These are phyloP conservation scores for Thymelicus acteon DNA, from an alignment of 2,888 invertebrate genomes.

Conservation along the genomic window DNA sequence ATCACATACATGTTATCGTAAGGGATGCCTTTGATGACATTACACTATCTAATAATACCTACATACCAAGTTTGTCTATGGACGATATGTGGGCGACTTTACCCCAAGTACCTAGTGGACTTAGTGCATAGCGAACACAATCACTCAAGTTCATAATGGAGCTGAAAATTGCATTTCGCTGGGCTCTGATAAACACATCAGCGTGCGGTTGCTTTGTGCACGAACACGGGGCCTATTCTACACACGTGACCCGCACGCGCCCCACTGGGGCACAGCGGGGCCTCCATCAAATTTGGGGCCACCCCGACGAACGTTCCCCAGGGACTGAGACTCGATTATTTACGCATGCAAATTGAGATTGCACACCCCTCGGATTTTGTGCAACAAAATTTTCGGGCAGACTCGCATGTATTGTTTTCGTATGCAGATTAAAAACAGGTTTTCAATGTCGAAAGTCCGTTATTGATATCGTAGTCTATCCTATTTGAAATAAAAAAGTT, in stretches of 20 bases:
- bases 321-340: slow-evolving; percentile 49
- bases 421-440: slow-evolving; percentile 27
- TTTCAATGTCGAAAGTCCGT: background rate
- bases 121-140: slow-evolving; percentile 5
- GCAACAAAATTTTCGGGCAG: slow-evolving; percentile 20
- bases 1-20: background rate
- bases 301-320: slow-evolving; percentile 33
- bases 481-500: too few relatives aligned
- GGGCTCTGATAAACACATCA: slow-evolving; percentile 33
- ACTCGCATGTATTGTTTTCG: slow-evolving; percentile 11
- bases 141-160: slow-evolving; percentile 12
- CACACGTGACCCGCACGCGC: slow-evolving; percentile 49
- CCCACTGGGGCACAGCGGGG: slow-evolving; percentile 37
- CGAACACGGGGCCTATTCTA: background rate
- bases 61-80: background rate
- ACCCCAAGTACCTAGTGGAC: background rate
- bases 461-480: too few relatives aligned
- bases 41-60: background rate
- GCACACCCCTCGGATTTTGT: slow-evolving; percentile 40
- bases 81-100: background rate
- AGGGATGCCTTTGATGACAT: background rate
- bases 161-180: slow-evolving; percentile 46
- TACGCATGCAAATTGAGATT: slow-evolving; percentile 51
- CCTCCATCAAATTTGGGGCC: slow-evolving; percentile 2
- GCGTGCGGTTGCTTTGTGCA: slow-evolving; percentile 31